A percentile compares a stretch with the other conserved stretches of the same genome.
These are phyloP conservation scores for Brachyalestes nurse DNA, from an alignment of 2,797 vertebrate genomes.

Conservation along the genomic window DNA sequence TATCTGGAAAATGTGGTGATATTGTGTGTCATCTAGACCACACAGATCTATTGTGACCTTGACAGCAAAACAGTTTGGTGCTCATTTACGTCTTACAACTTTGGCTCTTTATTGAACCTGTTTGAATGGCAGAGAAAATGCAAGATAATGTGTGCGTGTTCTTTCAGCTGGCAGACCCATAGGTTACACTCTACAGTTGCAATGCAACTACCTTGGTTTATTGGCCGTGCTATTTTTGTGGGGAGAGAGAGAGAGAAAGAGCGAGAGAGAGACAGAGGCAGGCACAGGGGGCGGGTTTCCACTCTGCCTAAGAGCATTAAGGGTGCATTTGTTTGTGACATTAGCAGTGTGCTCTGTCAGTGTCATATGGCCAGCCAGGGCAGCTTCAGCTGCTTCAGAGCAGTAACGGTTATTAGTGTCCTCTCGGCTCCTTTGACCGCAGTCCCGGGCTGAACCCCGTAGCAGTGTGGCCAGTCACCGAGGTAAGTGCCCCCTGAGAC, in stretches of 20 bases:
- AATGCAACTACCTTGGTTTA: slow-evolving; percentile 45
- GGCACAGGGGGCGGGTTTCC: slow-evolving; percentile 31
- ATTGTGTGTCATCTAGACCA: background rate
- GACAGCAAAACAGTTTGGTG: background rate
- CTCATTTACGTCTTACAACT: background rate
- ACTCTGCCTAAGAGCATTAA: slow-evolving; percentile 65
- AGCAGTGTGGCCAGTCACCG: slow-evolving; percentile 29
- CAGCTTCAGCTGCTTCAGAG: slow-evolving; percentile 64
- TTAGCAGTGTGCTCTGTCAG: slow-evolving; percentile 64
- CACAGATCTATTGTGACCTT: background rate
- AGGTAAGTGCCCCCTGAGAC: slow-evolving; percentile 43
- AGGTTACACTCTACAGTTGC: background rate
- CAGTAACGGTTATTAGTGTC: slow-evolving; percentile 53
- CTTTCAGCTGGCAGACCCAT: slow-evolving; percentile 4
- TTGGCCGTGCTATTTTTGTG: slow-evolving; percentile 57
- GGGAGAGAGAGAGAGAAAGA: slow-evolving; percentile 6
- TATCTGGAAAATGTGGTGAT: background rate
- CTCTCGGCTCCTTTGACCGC: slow-evolving; percentile 21
- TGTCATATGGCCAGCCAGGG: slow-evolving; percentile 65
- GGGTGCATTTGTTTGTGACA: slow-evolving; percentile 68
- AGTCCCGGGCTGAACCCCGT: slow-evolving; percentile 35
- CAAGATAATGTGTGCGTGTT: background rate
- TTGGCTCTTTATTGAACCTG: background rate
- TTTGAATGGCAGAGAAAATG: background rate
- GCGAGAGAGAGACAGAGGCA: slow-evolving; percentile 2